A percentile compares a stretch with the other conserved stretches of the same genome.
Evolutionary conservation across 1,140 invertebrate genomes (phyloP).

Genomic region (Anadara kagoshimensis): DNA sequence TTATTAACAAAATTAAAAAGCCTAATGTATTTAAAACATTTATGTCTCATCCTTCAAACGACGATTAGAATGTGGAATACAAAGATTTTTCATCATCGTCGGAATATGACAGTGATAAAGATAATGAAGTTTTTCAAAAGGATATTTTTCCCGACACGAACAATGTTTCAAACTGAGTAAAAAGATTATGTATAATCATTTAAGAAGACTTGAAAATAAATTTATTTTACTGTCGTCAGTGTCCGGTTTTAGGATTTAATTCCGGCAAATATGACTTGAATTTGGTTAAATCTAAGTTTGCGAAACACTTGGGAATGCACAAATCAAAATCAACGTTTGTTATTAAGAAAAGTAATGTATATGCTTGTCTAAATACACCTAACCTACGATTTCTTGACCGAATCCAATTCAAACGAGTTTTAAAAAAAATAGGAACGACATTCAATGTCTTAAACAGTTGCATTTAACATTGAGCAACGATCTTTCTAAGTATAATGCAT

Average conservation of each 20-base stretch:
- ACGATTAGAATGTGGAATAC: background rate
- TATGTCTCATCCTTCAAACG: too few species aligned
- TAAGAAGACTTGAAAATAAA: background rate
- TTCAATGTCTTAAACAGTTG: too few species aligned
- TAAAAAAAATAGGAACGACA: too few species aligned
- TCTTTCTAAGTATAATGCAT: too few species aligned
- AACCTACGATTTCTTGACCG: conserved; percentile 26
- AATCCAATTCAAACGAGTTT: too few species aligned
- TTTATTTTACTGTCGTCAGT: conserved; percentile 14
- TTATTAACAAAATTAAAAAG: too few species aligned
- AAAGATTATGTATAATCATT: too few species aligned
- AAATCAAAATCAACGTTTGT: conserved; percentile 16
- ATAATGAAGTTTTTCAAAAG: background rate
- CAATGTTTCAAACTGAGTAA: too few species aligned
- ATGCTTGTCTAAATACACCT: conserved; percentile 21
- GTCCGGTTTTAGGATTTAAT: conserved; percentile 33
- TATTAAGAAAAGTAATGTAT: conserved; percentile 29
- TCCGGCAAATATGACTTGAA: conserved; percentile 35
- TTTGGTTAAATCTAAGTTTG: conserved; percentile 23
- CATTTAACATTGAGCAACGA: too few species aligned
- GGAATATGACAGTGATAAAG: background rate
- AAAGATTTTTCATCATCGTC: background rate
- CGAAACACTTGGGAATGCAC: conserved; percentile 25
- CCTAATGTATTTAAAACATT: too few species aligned
- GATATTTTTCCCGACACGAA: too few species aligned